Percentiles rank a stretch among this genome's conserved stretches.
phyloP scores from a whole-genome alignment of 2,888 invertebrate species.

The Anoplius nigerrimus region DNA sequence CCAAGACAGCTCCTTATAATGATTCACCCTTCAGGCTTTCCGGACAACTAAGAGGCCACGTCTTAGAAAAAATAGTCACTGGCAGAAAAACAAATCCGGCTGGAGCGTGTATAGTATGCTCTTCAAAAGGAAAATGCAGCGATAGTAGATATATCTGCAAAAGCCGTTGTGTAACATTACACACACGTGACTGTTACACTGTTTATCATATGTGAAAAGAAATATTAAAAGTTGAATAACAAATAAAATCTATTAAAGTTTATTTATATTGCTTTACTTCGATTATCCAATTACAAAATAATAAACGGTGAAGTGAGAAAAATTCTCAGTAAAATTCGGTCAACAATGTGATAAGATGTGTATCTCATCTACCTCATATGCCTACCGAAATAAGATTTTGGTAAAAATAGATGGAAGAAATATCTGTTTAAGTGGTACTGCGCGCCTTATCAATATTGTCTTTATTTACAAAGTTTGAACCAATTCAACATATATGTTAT shows the following conservation, averaged over 20 bases:
- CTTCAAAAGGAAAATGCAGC: slow-evolving; percentile 30
- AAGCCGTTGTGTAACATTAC: slow-evolving; percentile 1
- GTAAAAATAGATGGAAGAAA: too few relatives aligned
- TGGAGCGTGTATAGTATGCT: slow-evolving; percentile 35
- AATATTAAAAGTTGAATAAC: slow-evolving; percentile 9
- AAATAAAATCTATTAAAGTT: slow-evolving; percentile 7
- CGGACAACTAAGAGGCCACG: slow-evolving; percentile 28
- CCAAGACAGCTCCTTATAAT: slow-evolving; percentile 29
- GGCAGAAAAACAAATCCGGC: slow-evolving; percentile 32
- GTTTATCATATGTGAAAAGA: neutral
- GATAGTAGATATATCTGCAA: slow-evolving; percentile 21
- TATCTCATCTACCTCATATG: too few relatives aligned
- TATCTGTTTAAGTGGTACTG: too few relatives aligned
- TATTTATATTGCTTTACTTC: slow-evolving; percentile 1
- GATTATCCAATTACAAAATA: too few relatives aligned
- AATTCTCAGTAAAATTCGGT: slow-evolving; percentile 4
- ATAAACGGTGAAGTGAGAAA: slow-evolving; percentile 6
- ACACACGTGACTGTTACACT: neutral
- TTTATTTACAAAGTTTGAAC: neutral
- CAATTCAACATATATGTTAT: too few relatives aligned
- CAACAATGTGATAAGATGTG: too few relatives aligned
- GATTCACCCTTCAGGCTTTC: slow-evolving; percentile 27
- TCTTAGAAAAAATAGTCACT: slow-evolving; percentile 33
- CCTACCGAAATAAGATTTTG: too few relatives aligned
- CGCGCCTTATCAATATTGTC: neutral